Evolutionary conservation across 2,797 vertebrate species (phyloP).

Genomic region (Mormyrops boulengeri): DNA sequence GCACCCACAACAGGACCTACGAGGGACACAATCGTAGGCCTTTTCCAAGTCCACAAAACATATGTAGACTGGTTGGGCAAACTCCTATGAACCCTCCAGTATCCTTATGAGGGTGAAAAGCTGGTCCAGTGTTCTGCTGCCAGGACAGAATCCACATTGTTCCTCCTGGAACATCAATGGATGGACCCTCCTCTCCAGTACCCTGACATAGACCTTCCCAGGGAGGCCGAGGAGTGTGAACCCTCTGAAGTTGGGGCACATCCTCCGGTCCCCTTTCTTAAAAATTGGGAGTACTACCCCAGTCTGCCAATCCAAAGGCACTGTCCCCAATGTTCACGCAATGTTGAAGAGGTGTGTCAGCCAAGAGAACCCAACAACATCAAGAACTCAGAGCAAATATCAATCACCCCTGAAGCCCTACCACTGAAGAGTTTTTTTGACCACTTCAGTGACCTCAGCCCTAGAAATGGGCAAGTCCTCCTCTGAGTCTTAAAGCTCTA

Average conservation of each 20-base stretch:
- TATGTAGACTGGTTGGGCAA: background rate
- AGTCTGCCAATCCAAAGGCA: background rate
- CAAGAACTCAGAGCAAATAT: background rate
- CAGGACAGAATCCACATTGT: no score
- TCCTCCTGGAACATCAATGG: background rate
- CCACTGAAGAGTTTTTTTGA: no score
- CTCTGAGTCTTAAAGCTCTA: background rate
- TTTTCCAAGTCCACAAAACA: background rate
- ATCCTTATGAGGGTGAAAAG: background rate
- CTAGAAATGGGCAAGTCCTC: background rate
- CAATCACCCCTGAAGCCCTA: background rate
- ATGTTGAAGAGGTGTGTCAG: background rate
- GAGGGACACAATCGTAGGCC: background rate
- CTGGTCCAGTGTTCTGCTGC: background rate
- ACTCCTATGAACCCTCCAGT: background rate
- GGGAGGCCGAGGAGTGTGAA: background rate
- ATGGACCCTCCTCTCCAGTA: background rate
- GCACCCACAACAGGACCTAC: background rate
- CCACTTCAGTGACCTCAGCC: background rate
- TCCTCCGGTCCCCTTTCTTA: no score
- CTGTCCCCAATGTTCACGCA: background rate
- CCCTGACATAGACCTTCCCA: background rate
- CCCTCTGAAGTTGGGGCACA: background rate
- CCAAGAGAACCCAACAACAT: background rate
- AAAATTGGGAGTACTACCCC: no score